phyloP scores from a whole-genome alignment of 2,888 invertebrate species.

The Chloroclysta siterata region DNA sequence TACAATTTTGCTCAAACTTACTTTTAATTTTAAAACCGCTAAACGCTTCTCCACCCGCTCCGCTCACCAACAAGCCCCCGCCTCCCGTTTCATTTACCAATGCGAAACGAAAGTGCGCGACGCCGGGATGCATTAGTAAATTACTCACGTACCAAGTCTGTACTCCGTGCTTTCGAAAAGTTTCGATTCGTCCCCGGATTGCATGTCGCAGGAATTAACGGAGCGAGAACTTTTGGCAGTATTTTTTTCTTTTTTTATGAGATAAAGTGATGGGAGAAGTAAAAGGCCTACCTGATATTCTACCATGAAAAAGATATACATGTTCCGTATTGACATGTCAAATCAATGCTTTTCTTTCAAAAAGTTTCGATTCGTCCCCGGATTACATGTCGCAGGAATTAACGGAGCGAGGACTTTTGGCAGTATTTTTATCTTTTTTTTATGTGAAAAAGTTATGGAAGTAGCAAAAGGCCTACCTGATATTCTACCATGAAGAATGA shows the following conservation, averaged over 20 bases:
- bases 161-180: conserved; percentile 69
- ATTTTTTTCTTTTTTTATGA: too few relatives aligned
- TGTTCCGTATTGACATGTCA: too few relatives aligned
- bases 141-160: conserved; percentile 77
- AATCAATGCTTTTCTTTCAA: too few relatives aligned
- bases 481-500: too few relatives aligned
- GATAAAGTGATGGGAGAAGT: too few relatives aligned
- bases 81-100: conserved; percentile 61
- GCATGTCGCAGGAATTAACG: conserved; percentile 43
- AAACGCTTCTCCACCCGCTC: conserved; percentile 39
- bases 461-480: too few relatives aligned
- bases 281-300: too few relatives aligned
- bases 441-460: too few relatives aligned
- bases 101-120: conserved; percentile 63
- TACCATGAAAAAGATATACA: too few relatives aligned
- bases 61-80: conserved; percentile 16
- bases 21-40: background rate
- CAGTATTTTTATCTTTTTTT: background rate
- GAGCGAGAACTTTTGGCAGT: background rate
- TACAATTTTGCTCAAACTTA: too few relatives aligned
- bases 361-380: conserved; percentile 77
- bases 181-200: conserved; percentile 77
- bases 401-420: background rate
- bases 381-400: conserved; percentile 55
- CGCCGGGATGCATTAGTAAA: conserved; percentile 79